A percentile compares a stretch with the other conserved stretches of the same genome.
These are phyloP conservation scores for Dasysyrphus albostriatus DNA, from an alignment of 2,888 invertebrate species.

Conservation along the genomic window DNA sequence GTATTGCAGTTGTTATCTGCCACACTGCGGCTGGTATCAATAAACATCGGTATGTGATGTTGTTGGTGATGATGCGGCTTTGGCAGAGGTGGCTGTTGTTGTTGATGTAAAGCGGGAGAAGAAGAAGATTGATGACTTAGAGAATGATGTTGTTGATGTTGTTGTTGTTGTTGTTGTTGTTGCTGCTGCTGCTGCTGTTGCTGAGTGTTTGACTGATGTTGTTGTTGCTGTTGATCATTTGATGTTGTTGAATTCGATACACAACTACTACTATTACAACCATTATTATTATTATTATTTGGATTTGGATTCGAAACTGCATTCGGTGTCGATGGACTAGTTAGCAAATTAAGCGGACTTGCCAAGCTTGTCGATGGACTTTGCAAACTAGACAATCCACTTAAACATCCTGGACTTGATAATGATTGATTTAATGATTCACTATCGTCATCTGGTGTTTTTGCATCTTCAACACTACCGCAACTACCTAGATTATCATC, in stretches of 20 bases:
- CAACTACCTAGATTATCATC: conserved; percentile 92
- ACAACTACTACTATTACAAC: conserved; percentile 41
- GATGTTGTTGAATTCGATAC: conserved; percentile 72
- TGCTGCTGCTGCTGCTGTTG: conserved; percentile 47
- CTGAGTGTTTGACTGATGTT: conserved; percentile 61
- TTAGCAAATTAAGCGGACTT: conserved; percentile 90
- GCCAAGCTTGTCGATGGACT: conserved; percentile 90
- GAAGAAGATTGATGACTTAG: conserved; percentile 71
- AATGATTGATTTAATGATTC: conserved; percentile 87
- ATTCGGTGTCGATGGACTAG: conserved; percentile 85
- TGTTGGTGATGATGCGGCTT: conserved; percentile 51
- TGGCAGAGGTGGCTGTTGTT: conserved; percentile 57
- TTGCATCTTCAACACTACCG: conserved; percentile 90
- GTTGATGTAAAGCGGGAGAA: conserved; percentile 71
- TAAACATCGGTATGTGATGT: conserved; percentile 65
- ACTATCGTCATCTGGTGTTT: conserved; percentile 88
- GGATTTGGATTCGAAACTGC: conserved; percentile 55
- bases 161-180: conserved; percentile 50
- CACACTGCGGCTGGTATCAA: conserved; percentile 51
- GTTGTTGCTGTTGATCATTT: conserved; percentile 49
- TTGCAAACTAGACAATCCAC: conserved; percentile 88
- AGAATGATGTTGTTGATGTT: conserved; percentile 65
- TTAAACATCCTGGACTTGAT: conserved; percentile 87
- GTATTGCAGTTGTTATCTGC: conserved; percentile 46
- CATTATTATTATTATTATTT: conserved; percentile 30